Base-by-base conservation (phyloP, 2,888 invertebrate genomes). In the Melanostoma scalare region DNA sequence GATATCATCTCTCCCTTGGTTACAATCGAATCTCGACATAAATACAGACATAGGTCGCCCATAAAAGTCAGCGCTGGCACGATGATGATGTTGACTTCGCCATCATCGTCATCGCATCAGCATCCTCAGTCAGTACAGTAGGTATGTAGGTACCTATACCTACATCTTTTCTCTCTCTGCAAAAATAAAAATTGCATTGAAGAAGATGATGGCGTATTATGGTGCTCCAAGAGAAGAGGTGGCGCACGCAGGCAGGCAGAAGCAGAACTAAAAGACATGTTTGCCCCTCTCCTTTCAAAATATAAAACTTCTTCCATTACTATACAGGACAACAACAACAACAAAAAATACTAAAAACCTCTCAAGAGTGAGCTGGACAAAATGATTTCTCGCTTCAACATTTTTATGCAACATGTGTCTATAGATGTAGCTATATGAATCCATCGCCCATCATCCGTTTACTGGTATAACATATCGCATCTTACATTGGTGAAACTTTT, bases 131-230 rank as follows among this genome's bases (percentile, higher is more conserved):
- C 65, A 61, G 63, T 63, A 46, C 60, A 74, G 20, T 58, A 58
- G 56, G 63, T 63, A 46, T 50, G 71, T 77, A 20, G 20, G 20
- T 20, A 20, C 20, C 20, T 20, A 20, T 20, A 20, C 20, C 20
- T 20, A 20, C 1, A 20, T 20, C 20, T 20, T 20, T 20, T 20
- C 20, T 20, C 20, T 20, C 20, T 20, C 20, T 20, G 20, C 20
- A 4, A 38, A 81, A 55, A 72, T 67, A 86, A 82, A 60, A 85
- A 81, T 20, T 20, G 20, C 20, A 20, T 1, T 80, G 87, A 86
- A 87, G 86, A 86, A 87, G 87, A 86, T 85, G 85, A 80, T 85
- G 68, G 78, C 69, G 80, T 50, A 61, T 60, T 56, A 44, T 63
- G 52, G 65, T 46, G 46, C 46, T 44, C 55, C 72, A 55, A 65